phyloP scores from a whole-genome alignment of 2,888 invertebrate species.

The Callosobruchus maculatus region DNA sequence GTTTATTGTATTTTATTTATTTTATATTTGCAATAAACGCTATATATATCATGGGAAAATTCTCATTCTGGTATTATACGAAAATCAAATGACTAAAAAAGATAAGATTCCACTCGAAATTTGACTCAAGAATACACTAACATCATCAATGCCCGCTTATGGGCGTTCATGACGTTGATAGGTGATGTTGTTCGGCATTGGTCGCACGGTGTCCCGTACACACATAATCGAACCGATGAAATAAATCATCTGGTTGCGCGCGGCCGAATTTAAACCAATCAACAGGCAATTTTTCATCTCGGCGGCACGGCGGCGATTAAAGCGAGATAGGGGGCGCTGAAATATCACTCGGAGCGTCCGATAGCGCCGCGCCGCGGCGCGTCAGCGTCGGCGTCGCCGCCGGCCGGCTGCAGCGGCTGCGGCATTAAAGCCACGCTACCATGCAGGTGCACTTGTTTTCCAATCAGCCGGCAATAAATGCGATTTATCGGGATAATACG shows the following conservation, averaged over 20 bases:
- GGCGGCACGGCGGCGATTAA: background rate
- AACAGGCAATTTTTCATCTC: background rate
- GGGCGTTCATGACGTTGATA: no score
- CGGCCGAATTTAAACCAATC: background rate
- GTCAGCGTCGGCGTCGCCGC: no score
- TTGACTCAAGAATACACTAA: no score
- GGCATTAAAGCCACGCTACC: background rate
- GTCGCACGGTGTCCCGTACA: background rate
- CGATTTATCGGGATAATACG: background rate
- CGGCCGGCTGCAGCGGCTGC: background rate
- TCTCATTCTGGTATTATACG: no score
- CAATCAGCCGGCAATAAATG: background rate
- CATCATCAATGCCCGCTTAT: no score
- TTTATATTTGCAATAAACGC: no score
- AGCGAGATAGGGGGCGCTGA: background rate
- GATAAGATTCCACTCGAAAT: no score
- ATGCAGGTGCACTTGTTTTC: background rate
- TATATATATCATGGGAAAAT: no score
- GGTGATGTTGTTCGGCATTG: no score
- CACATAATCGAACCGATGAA: background rate
- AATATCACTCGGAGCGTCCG: background rate
- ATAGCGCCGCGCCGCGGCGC: no score
- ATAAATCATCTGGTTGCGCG: background rate
- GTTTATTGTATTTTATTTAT: no score
- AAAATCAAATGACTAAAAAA: no score